Evolutionary conservation across 1,140 invertebrate species (phyloP).

Genomic region (Coptotermes formosanus): DNA sequence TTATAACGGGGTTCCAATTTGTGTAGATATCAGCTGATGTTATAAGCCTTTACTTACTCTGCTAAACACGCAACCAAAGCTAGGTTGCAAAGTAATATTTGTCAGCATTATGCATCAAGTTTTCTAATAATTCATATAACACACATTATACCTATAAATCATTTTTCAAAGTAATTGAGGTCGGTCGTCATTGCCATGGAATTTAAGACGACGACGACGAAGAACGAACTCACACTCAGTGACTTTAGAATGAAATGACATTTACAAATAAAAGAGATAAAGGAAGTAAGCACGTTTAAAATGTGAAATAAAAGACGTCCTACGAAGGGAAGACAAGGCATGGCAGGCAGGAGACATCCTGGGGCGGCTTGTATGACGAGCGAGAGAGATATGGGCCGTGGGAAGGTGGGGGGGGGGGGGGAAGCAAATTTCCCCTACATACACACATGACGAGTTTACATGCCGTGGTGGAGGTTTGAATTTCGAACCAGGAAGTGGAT

Average conservation of each 20-base stretch:
- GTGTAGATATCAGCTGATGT: no score
- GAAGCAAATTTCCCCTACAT: neutral
- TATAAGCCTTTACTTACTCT: no score
- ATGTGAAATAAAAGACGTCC: neutral
- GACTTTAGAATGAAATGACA: neutral
- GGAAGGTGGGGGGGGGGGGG: no score
- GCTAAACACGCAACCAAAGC: no score
- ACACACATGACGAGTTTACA: neutral
- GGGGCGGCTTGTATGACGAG: neutral
- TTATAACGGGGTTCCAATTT: no score
- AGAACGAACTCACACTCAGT: neutral
- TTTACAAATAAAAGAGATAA: neutral
- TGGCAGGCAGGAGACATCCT: neutral
- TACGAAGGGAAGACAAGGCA: neutral
- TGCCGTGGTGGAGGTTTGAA: neutral
- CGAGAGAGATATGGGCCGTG: no score
- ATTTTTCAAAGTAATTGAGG: neutral
- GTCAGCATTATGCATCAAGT: neutral
- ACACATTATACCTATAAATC: neutral
- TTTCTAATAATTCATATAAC: neutral
- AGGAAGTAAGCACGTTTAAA: neutral
- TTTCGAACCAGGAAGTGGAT: conserved; percentile 6
- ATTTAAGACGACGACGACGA: neutral
- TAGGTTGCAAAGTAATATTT: neutral
- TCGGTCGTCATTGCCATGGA: neutral